Evolutionary conservation across 2,888 invertebrate genomes (phyloP), one percentile per base, ranked within the genome.

Genomic region (Chromoteleia sp.): DNA sequence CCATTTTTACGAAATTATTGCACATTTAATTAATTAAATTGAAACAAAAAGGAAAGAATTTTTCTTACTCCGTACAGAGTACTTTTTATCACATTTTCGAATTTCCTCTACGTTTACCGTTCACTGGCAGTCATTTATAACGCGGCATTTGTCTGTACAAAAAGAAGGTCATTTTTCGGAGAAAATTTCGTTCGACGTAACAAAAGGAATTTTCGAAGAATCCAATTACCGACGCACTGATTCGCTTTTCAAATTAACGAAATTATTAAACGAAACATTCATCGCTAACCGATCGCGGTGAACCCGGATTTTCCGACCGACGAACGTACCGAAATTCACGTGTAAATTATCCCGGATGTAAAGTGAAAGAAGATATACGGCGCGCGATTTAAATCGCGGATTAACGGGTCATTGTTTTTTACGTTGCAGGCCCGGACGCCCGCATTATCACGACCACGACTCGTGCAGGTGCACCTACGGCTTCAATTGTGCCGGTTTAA

Each of bases 401-500:
- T 73, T 67, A 71, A 73, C 43, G 21, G 45, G 8, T 68, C 61
- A 29, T 68, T 70, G 45, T 70, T 65, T 75, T 70, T 65, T 67
- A 21, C 17, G 36, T 83, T 83, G 61, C 43, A 85, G 87, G 54
- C 87, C 87, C 52, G 58, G 56, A 19, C 77, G 68, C 41, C 84
- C 87, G 7, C 86, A 87, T 63, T 89, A 88, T 67, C 84, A 82
- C 36, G 86, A 85, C 3, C 85, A 84, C 74, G 90, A 91, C 73
- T 87, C 86, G 12, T 94, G 94, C 89, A 93, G 93, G 84, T 94
- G 94, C 83, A 92, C 93, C 8, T 93, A 93, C 84, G 92, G 92
- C 76, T 93, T 93, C 88, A 94, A 94, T 86, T 94, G 94, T 83
- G 92, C 92, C 41, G 93, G 93, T 45, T 90, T 94, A 33, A 92